Percentiles rank a stretch among this genome's conserved stretches.
These are phyloP conservation scores for Rhamphomyia laevipes DNA, from an alignment of 2,888 invertebrate genomes.

Conservation along the genomic window DNA sequence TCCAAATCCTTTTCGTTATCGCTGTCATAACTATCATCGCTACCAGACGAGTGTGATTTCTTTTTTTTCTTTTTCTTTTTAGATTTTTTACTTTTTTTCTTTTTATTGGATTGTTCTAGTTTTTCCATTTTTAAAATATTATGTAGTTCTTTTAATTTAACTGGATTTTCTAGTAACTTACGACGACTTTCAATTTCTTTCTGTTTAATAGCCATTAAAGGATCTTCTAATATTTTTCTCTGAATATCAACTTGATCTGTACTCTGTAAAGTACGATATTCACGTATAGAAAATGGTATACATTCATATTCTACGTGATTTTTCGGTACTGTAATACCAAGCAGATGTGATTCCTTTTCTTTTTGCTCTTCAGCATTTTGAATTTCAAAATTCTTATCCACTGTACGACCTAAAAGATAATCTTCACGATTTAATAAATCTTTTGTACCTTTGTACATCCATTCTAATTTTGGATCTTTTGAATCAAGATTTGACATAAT, in stretches of 20 bases:
- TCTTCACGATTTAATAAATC: slow-evolving; percentile 61
- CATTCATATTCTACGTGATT: slow-evolving; percentile 63
- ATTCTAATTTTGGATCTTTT: slow-evolving; percentile 51
- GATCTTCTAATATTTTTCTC: slow-evolving; percentile 87
- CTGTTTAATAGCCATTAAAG: slow-evolving; percentile 77
- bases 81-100: slow-evolving; percentile 24
- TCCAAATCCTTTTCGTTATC: slow-evolving; percentile 45
- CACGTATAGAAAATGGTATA: slow-evolving; percentile 61
- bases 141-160: slow-evolving; percentile 76
- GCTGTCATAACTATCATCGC: slow-evolving; percentile 10
- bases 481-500: too few species aligned
- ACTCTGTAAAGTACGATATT: slow-evolving; percentile 37
- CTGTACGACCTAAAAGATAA: slow-evolving; percentile 65
- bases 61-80: slow-evolving; percentile 11
- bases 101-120: slow-evolving; percentile 21
- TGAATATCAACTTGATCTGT: slow-evolving; percentile 71
- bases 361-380: slow-evolving; percentile 46
- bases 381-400: slow-evolving; percentile 65
- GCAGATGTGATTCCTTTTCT: slow-evolving; percentile 21
- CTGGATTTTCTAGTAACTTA: slow-evolving; percentile 79
- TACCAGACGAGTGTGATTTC: background rate
- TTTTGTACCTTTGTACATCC: slow-evolving; percentile 65
- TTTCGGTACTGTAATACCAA: slow-evolving; percentile 40
- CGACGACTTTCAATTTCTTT: slow-evolving; percentile 78
- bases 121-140: slow-evolving; percentile 55